These are phyloP conservation scores for Halocaridina rubra DNA, from an alignment of 2,888 invertebrate genomes.

Conservation along the genomic window DNA sequence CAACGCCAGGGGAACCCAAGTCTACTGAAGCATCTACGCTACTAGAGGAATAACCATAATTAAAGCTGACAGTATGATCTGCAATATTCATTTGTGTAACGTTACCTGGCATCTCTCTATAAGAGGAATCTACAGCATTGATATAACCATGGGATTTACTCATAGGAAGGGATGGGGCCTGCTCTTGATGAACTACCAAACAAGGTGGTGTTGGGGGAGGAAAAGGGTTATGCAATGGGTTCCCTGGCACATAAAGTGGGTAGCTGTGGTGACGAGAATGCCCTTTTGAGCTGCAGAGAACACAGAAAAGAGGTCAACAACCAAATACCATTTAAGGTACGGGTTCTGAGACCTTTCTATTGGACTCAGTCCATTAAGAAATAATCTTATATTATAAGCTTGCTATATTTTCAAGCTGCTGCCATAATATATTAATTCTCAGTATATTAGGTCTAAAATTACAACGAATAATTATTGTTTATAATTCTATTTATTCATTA, in stretches of 20 bases:
- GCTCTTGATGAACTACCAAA: slow-evolving; percentile 44
- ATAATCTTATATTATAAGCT: too few species aligned
- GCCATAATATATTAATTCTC: too few species aligned
- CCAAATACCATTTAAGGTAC: too few species aligned
- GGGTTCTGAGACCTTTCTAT: too few species aligned
- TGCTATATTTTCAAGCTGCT: too few species aligned
- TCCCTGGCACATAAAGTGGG: slow-evolving; percentile 46
- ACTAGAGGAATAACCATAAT: slow-evolving; percentile 23
- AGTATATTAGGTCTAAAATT: too few species aligned
- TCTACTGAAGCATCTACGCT: slow-evolving; percentile 43
- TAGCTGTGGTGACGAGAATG: slow-evolving; percentile 51
- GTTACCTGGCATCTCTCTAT: neutral
- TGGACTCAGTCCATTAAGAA: too few species aligned
- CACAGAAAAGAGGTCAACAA: too few species aligned
- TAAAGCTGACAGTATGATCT: slow-evolving; percentile 5
- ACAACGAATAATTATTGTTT: too few species aligned
- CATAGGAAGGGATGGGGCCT: neutral
- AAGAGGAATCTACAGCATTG: neutral
- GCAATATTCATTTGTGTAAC: neutral
- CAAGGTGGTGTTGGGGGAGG: slow-evolving; percentile 42
- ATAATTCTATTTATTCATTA: too few species aligned
- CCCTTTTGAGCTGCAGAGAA: too few species aligned
- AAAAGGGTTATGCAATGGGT: slow-evolving; percentile 35
- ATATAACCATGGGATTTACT: slow-evolving; percentile 36
- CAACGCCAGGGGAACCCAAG: slow-evolving; percentile 23